phyloP scores from a whole-genome alignment of 2,113 vertebrate genomes.

The Capreolus pygargus region DNA sequence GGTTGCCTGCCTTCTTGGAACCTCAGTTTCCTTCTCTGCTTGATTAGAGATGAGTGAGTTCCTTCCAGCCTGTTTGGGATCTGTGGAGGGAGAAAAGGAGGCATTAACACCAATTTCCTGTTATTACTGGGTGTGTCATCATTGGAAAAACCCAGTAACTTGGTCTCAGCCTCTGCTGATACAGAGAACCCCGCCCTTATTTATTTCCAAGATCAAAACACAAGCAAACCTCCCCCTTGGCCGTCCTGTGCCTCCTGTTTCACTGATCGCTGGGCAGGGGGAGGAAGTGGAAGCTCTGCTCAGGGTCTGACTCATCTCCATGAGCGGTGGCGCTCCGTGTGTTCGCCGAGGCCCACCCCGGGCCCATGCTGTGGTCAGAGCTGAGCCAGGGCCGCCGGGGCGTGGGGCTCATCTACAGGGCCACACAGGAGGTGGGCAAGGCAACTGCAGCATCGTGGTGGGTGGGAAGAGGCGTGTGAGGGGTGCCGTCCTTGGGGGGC shows the following conservation, averaged over 20 bases:
- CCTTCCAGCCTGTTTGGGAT: neutral
- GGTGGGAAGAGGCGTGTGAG: neutral
- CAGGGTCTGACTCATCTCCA: neutral
- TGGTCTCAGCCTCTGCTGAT: neutral
- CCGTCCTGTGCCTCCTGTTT: rapidly evolving
- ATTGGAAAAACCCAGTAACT: neutral
- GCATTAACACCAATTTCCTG: neutral
- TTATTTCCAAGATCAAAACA: neutral
- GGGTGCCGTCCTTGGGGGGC: neutral
- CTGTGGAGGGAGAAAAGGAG: neutral
- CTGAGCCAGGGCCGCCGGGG: neutral
- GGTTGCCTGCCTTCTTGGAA: neutral
- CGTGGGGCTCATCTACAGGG: neutral
- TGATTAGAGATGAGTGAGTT: neutral
- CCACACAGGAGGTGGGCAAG: neutral
- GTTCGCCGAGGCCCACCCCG: rapidly evolving
- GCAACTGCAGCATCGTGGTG: neutral
- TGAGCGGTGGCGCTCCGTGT: rapidly evolving
- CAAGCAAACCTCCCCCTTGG: neutral
- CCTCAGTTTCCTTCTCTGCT: neutral
- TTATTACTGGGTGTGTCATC: neutral
- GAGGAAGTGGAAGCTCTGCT: rapidly evolving
- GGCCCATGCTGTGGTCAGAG: neutral
- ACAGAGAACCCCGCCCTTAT: neutral
- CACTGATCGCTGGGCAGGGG: neutral